Evolutionary conservation across 92 coral and sea anemone species (phyloP).

Genomic region (Micromussa lordhowensis): DNA sequence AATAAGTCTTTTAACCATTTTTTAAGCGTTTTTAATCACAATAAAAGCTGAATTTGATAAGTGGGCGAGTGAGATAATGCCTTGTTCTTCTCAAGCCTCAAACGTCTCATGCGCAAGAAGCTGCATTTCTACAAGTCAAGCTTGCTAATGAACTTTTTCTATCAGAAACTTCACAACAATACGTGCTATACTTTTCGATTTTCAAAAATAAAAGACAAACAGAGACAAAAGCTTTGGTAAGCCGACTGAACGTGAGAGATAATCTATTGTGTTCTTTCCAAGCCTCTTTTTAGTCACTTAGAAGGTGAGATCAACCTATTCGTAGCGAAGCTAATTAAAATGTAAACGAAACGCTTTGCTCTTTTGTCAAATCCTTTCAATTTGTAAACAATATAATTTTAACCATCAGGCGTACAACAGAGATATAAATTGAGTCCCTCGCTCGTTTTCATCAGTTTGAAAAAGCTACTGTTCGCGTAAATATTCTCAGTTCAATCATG

Average conservation of each 20-base stretch:
- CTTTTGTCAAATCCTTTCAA: constrained; percentile 33
- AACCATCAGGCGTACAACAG: not conserved
- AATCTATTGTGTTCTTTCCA: not conserved
- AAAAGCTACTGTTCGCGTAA: not conserved
- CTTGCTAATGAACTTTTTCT: too few relatives aligned
- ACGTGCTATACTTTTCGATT: too few relatives aligned
- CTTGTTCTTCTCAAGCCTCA: too few relatives aligned
- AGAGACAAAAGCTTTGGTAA: too few relatives aligned
- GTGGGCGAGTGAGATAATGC: too few relatives aligned
- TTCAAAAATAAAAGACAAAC: too few relatives aligned
- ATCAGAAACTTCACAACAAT: too few relatives aligned
- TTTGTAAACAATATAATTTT: constrained; percentile 1
- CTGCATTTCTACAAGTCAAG: too few relatives aligned
- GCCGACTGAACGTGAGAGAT: not conserved
- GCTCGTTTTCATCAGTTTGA: not conserved
- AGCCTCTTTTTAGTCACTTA: not conserved
- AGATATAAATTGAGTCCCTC: constrained; percentile 1
- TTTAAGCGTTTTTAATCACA: not conserved
- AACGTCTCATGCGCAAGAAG: too few relatives aligned
- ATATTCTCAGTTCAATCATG: not conserved
- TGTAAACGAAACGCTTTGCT: constrained; percentile 3
- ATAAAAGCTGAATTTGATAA: not conserved
- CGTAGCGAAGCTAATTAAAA: not conserved
- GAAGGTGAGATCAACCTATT: not conserved
- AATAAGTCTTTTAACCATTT: not conserved